phyloP scores from a whole-genome alignment of 2,797 vertebrate genomes.

The Coluber constrictor region DNA sequence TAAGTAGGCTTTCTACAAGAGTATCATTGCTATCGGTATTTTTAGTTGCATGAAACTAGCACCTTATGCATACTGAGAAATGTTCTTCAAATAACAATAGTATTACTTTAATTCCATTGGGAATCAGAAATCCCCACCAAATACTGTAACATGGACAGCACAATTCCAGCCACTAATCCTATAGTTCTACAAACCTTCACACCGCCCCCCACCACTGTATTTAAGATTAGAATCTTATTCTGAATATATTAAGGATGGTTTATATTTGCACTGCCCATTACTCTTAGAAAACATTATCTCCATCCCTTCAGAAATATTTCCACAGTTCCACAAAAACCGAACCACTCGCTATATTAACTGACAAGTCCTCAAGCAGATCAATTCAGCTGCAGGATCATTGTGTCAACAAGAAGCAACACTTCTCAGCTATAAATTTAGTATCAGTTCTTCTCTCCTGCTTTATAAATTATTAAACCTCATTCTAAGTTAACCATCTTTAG shows the following conservation, averaged over 20 bases:
- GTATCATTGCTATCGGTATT: slow-evolving; percentile 54
- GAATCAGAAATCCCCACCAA: slow-evolving; percentile 40
- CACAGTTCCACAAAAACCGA: slow-evolving; percentile 33
- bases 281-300: slow-evolving; percentile 31
- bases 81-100: slow-evolving; percentile 32
- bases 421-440: slow-evolving; percentile 66
- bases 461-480: slow-evolving; percentile 68
- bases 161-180: not conserved
- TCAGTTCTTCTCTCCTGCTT: slow-evolving; percentile 57
- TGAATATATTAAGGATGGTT: slow-evolving; percentile 36
- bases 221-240: not conserved
- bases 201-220: not conserved
- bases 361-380: slow-evolving; percentile 48
- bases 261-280: slow-evolving; percentile 41
- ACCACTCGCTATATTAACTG: slow-evolving; percentile 41
- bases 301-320: slow-evolving; percentile 45
- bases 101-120: slow-evolving; percentile 54
- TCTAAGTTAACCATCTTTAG: slow-evolving; percentile 59
- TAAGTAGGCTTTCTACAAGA: slow-evolving; percentile 51
- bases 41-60: slow-evolving; percentile 49
- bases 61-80: slow-evolving; percentile 37
- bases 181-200: not conserved
- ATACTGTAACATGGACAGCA: slow-evolving; percentile 19
- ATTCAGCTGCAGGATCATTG: slow-evolving; percentile 63
- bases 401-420: slow-evolving; percentile 59